Evolutionary conservation across 1,140 invertebrate species (phyloP), one percentile per base, ranked within the genome.

Genomic region (Antheraea pernyi): DNA sequence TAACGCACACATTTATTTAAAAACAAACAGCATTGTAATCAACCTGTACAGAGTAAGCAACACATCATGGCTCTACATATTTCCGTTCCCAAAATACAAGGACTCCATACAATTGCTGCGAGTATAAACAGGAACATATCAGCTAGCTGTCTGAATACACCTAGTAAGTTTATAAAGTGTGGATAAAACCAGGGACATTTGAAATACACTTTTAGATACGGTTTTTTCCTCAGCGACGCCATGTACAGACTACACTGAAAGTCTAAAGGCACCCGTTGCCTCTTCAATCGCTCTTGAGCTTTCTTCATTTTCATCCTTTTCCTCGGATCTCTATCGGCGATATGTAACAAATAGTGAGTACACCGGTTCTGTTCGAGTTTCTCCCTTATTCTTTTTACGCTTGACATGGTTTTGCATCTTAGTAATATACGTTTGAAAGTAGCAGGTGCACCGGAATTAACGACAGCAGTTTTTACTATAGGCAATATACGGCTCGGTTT

Each of bases 21-120:
- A 53, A 53, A 53, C 7, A 53, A 53, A 53, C 13, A 7, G 5
- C 16, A 53, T 53, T 69, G 39, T 42, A 61, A 53, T 9, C 13
- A 63, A 64, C 73, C 74, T n/a, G 81, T 81, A 71, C 81, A 88
- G 37, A 85, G 71, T 77, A 77, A 68, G 67, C 84, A 88, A 80
- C 80, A 85, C 78, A 80, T 71, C 19, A 81, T 53, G 19, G 76
- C 80, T 72, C 77, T 81, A 69, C 79, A 83, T 19, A 82, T 39
- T 68, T 86, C 82, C 62, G 76, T 74, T 37, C 72, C 71, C 13
- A 85, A 74, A 65, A 88, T 76, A 76, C 83, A 86, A 13, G 85
- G 84, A 71, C 79, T 81, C 82, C 81, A 85, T 18, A 86, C 74
- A 30, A 77, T 68, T 10, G 75, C 78, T n/a, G 83, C 84, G 8